These are phyloP conservation scores for Calyptommatus sinebrachiatus DNA, from an alignment of 2,113 vertebrate species.

Conservation along the genomic window DNA sequence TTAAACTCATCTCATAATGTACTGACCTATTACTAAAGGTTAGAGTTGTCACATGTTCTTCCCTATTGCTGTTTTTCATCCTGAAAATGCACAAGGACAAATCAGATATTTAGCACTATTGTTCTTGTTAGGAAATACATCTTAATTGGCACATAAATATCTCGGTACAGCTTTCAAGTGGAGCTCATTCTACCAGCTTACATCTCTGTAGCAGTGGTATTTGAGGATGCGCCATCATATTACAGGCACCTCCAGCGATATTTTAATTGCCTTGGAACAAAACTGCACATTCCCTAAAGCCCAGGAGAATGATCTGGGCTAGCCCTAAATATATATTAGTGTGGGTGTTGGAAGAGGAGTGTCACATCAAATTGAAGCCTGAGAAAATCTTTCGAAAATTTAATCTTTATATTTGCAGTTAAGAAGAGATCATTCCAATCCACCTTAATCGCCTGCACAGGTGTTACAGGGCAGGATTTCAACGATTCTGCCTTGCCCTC, in stretches of 20 bases:
- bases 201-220: constrained; percentile 11
- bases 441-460: constrained; percentile 50
- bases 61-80: constrained; percentile 37
- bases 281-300: constrained; percentile 19
- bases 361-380: constrained; percentile 39
- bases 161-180: constrained; percentile 9
- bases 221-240: not conserved
- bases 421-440: constrained; percentile 40
- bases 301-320: constrained; percentile 30
- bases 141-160: constrained; percentile 18
- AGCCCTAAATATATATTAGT: constrained; percentile 21
- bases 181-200: constrained; percentile 19
- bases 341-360: constrained; percentile 25
- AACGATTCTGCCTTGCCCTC: constrained; percentile 39
- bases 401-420: constrained; percentile 43
- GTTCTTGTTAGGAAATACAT: constrained; percentile 37
- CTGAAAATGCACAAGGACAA: constrained; percentile 30
- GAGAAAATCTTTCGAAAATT: constrained; percentile 35
- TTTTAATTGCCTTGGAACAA: constrained; percentile 44
- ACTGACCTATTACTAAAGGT: constrained; percentile 32
- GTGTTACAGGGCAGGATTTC: constrained; percentile 51
- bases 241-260: constrained; percentile 13
- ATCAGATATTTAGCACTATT: constrained; percentile 40
- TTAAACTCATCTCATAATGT: constrained; percentile 41
- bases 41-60: constrained; percentile 24